Evolutionary conservation across 1,140 invertebrate genomes (phyloP).

Genomic region (Rhynchophorus ferrugineus): DNA sequence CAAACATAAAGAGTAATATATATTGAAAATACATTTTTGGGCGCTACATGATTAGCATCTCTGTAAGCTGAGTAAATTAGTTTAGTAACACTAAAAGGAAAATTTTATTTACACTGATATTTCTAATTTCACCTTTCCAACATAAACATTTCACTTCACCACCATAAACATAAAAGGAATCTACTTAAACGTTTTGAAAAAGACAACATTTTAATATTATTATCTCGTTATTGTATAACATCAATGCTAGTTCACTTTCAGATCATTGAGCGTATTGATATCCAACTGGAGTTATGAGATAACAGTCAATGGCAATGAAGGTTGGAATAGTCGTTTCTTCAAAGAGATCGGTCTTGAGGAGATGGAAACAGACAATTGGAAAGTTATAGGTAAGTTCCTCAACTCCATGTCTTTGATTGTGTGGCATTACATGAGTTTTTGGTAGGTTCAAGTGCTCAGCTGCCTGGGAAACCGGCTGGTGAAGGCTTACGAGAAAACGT

Average conservation of each 20-base stretch:
- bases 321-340: constrained; percentile 74
- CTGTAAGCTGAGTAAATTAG: too few species aligned
- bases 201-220: not conserved
- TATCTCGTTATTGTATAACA: not conserved
- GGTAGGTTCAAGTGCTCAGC: constrained; percentile 49
- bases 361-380: constrained; percentile 57
- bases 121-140: too few species aligned
- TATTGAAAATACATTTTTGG: too few species aligned
- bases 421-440: not conserved
- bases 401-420: not conserved
- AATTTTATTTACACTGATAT: too few species aligned
- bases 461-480: constrained; percentile 64
- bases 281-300: constrained; percentile 91
- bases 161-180: too few species aligned
- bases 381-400: constrained; percentile 53
- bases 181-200: too few species aligned
- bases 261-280: constrained; percentile 82
- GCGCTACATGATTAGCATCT: too few species aligned
- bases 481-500: constrained; percentile 54
- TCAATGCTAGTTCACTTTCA: constrained; percentile 33
- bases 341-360: constrained; percentile 66
- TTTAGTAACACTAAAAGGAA: too few species aligned
- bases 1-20: too few species aligned
- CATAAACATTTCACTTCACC: too few species aligned
- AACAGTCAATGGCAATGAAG: constrained; percentile 44